Conservation (phyloP, 2,113 vertebrate genomes). For the Equus przewalskii region DNA sequence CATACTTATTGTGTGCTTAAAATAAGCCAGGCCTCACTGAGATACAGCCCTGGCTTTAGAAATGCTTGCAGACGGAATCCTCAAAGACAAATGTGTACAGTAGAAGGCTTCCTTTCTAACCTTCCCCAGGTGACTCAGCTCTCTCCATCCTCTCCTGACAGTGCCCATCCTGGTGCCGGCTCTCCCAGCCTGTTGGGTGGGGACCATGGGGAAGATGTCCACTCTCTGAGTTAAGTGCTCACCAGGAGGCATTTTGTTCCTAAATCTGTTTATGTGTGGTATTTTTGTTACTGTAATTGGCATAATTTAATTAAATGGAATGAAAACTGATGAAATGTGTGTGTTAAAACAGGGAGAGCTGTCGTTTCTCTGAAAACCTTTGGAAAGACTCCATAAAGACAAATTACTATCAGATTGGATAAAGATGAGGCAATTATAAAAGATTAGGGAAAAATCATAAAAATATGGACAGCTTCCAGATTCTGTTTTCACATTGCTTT, state of each 20-base stretch:
- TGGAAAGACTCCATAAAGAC: conserved; percentile 67
- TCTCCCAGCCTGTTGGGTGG: too few relatives aligned
- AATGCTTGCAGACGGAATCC: not conserved
- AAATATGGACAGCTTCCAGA: conserved; percentile 41
- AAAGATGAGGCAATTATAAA: conserved; percentile 50
- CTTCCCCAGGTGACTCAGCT: not conserved
- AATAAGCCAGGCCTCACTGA: not conserved
- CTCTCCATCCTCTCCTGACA: not conserved
- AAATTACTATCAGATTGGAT: conserved; percentile 52
- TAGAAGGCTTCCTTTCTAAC: not conserved
- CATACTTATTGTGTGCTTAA: not conserved
- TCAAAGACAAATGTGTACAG: not conserved
- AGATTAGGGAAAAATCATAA: conserved; percentile 38
- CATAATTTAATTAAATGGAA: conserved; percentile 66
- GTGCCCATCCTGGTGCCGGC: accelerated
- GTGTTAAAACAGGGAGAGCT: conserved; percentile 35
- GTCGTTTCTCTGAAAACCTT: conserved; percentile 20
- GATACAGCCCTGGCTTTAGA: not conserved
- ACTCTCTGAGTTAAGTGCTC: not conserved
- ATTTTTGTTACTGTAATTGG: conserved; percentile 46
- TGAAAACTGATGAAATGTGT: conserved; percentile 63
- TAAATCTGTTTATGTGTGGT: not conserved
- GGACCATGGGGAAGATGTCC: not conserved
- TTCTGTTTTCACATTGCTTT: conserved; percentile 28
- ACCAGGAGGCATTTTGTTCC: not conserved